phyloP scores from a whole-genome alignment of 37 sponge, comb jelly and placozoan species.

The Aphrocallistes beatrix region DNA sequence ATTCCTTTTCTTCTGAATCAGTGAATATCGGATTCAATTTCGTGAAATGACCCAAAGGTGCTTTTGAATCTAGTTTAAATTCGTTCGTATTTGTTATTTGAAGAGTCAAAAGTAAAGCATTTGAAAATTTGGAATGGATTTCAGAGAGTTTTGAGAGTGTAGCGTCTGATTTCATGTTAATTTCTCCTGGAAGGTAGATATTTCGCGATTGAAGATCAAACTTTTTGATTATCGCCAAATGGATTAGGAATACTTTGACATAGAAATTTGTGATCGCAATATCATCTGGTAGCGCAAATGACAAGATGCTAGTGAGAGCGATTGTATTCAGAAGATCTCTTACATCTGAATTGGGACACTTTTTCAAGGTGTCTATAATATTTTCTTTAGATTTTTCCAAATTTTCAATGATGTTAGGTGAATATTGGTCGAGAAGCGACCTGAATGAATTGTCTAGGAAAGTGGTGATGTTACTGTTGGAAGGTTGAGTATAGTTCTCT shows the following conservation, averaged over 20 bases:
- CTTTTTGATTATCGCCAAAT: neutral
- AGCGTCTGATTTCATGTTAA: neutral
- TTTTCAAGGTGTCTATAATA: no score
- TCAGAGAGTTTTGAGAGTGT: neutral
- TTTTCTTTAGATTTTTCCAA: no score
- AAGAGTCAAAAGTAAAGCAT: neutral
- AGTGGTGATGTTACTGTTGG: neutral
- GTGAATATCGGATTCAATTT: neutral
- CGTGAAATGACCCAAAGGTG: neutral
- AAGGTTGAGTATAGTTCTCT: neutral
- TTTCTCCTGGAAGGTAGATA: neutral
- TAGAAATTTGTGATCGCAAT: neutral
- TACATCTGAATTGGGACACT: no score
- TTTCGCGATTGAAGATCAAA: neutral
- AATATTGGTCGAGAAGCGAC: neutral
- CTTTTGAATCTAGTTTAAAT: neutral
- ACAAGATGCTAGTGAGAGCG: no score
- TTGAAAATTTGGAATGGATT: neutral
- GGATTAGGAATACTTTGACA: constrained; percentile 11
- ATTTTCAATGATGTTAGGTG: no score
- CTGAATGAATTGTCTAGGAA: neutral
- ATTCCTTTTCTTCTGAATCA: neutral
- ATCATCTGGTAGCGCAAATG: no score
- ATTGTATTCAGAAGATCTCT: no score
- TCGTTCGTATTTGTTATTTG: neutral